Conservation (phyloP, 2,888 invertebrate species). For the Drosophila mimetica region DNA sequence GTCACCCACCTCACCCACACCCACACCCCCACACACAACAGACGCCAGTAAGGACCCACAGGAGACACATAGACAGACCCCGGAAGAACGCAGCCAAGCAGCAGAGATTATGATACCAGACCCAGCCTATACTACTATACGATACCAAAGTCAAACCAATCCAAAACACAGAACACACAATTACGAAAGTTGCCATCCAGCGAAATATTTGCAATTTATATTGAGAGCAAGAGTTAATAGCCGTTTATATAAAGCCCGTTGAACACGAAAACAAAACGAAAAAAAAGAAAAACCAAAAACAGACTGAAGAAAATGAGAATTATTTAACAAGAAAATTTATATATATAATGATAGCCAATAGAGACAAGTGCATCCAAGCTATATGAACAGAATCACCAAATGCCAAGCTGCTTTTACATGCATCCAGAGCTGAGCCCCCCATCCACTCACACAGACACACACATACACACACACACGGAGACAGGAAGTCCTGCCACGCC, state of each 20-base stretch:
- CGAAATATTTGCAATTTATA: slow-evolving; percentile 73
- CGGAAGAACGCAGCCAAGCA: slow-evolving; percentile 22
- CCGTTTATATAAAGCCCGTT: slow-evolving; percentile 48
- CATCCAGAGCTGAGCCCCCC: slow-evolving; percentile 37
- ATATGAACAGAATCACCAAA: slow-evolving; percentile 35
- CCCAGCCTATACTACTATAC: slow-evolving; percentile 4
- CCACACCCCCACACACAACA: slow-evolving; percentile 18
- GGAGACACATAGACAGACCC: slow-evolving; percentile 6
- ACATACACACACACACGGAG: slow-evolving; percentile 7
- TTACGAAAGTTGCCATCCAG: slow-evolving; percentile 79
- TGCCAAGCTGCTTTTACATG: slow-evolving; percentile 48
- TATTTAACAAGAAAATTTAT: slow-evolving; percentile 51
- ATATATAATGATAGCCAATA: slow-evolving; percentile 48
- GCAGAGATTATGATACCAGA: slow-evolving; percentile 35
- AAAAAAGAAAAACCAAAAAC: slow-evolving; percentile 50
- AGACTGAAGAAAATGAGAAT: slow-evolving; percentile 49
- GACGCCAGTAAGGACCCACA: slow-evolving; percentile 7
- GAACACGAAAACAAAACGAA: slow-evolving; percentile 38
- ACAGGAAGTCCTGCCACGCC: slow-evolving; percentile 9
- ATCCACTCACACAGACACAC: slow-evolving; percentile 7
- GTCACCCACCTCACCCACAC: not conserved
- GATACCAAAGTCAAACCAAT: no score
- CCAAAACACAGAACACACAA: slow-evolving; percentile 41
- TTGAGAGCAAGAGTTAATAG: slow-evolving; percentile 50
- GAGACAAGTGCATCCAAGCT: slow-evolving; percentile 38